A percentile compares a stretch with the other conserved stretches of the same genome.
Evolutionary conservation across 2,797 vertebrate species (phyloP).

Genomic region (Pampus argenteus): DNA sequence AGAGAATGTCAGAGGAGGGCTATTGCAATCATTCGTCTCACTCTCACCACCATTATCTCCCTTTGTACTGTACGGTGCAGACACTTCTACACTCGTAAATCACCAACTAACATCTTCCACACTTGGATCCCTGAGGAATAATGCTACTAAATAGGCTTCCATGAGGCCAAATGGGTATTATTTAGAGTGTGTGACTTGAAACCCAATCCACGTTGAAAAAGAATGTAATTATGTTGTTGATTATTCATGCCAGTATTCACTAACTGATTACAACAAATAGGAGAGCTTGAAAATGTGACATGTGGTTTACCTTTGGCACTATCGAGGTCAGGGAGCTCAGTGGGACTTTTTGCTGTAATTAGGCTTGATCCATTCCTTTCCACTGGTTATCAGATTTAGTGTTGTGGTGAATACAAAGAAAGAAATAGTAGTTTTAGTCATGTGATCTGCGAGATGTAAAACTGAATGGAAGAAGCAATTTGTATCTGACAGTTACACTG

Average conservation of each 20-base stretch:
- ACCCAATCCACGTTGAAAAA: not conserved
- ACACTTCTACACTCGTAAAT: conserved; percentile 41
- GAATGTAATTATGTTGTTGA: conserved; percentile 9
- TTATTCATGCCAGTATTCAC: not conserved
- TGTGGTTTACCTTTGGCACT: too few relatives aligned
- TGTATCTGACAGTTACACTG: too few relatives aligned
- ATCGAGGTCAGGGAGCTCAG: not conserved
- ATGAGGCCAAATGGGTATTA: not conserved
- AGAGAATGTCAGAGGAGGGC: conserved; percentile 52
- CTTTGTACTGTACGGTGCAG: conserved; percentile 39
- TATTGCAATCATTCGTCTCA: conserved; percentile 54
- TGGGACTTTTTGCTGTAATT: not conserved
- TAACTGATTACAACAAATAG: not conserved
- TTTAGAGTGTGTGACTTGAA: not conserved
- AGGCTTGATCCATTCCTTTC: not conserved
- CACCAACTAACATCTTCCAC: conserved; percentile 20
- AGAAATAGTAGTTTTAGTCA: too few relatives aligned
- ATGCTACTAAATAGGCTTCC: not conserved
- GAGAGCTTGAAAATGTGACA: not conserved
- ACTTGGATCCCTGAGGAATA: conserved; percentile 20
- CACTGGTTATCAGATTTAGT: not conserved
- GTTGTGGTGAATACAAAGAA: too few relatives aligned
- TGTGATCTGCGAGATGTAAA: not conserved
- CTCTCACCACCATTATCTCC: conserved; percentile 46
- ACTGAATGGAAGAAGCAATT: not conserved